Base-by-base conservation (phyloP, 64 coral and sea anemone genomes). In the Montipora efflorescens region DNA sequence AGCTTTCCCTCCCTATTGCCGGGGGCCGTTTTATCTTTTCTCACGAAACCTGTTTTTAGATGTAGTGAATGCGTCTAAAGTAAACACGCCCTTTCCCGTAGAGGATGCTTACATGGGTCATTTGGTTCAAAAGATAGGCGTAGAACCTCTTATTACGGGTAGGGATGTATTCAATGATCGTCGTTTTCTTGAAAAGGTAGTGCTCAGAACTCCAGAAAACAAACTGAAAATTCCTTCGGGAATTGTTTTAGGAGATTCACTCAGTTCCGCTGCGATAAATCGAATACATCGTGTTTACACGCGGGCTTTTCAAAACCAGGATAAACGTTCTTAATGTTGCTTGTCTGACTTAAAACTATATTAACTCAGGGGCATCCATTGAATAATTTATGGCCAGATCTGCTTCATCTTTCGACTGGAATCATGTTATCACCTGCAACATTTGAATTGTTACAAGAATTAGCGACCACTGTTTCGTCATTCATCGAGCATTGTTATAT, bases 51-150 rank as follows among this genome's bases (percentile, higher is more conserved):
- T 90, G 52, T 64, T 90, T 21, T n/a, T 79, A 80, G 59, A 90
- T 51, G 25, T 90, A 10, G 47, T 66, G 16, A 73, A 80, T 10
- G 20, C 75, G 3, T 90, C 88, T 2, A 52, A 79, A 19, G 78
- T 21, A 51, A 20, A 21, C 19, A 90, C 48, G 48, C 23, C 36
- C 5, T 90, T 90, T 44, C 57, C 68, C 5, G 88, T 90, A 8
- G 88, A 90, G 19, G 88, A 90, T 80, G 88, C 76, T 13, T 90
- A 69, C 52, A 79, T 90, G 62, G 88, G 76, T 36, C 9, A 80
- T 7, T 16, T 90, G 7, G 88, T 77, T 14, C 18, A 47, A 7
- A 79, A 61, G 12, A 90, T 80, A n/a, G 76, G 59, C 19, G 18
- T 61, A 1, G 43, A 68, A 5, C 76, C 88, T 4, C 55, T 45